Evolutionary conservation across 1,140 invertebrate genomes (phyloP), one percentile per base, ranked within the genome.

Genomic region (Drosophila repletoides): DNA sequence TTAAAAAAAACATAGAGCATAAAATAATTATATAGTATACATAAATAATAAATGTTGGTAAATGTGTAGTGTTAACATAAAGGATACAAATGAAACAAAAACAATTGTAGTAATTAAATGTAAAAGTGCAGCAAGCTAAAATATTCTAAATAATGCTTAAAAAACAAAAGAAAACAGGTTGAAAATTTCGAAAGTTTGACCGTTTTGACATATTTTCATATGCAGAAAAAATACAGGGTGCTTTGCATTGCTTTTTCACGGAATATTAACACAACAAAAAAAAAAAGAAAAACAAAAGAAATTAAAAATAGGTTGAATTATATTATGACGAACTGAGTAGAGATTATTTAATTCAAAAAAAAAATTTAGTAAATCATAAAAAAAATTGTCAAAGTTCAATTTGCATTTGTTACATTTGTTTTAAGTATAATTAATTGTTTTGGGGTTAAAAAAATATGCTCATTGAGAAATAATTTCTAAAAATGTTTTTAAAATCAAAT

Each of bases 31-130:
- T 9, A n/a, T 12, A 40, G 46, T 17, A 36, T 49, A 53, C 28
- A 56, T 56, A 40, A 53, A 52, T 43, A 69, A 59, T 86, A 80
- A 86, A 86, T 86, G 80, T 86, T 86, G 80, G 80, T 86, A 80
- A 86, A 86, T 86, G 80, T 86, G 80, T 86, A 86, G 80, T 86
- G 72, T 86, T 86, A 86, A 86, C 26, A 17, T n/a, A 75, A 52
- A 63, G 53, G 55, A 71, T 38, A 46, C 26, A 52, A 55, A 3
- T 22, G 31, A 33, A 66, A 36, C 5, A 46, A 53, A 51, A n/a
- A 31, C 19, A 43, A 56, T 17, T 71, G 48, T 68, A 67, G 56
- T 29, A 49, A 10, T 28, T 67, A 55, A 55, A 66, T 61, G 21
- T 74, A 67, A 55, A 46, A 53, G 41, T 22, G 55, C 68, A 72